Percentiles rank a stretch among this genome's conserved stretches.
Conservation (phyloP, 2,888 invertebrate genomes). For the Andrena flavipes region DNA sequence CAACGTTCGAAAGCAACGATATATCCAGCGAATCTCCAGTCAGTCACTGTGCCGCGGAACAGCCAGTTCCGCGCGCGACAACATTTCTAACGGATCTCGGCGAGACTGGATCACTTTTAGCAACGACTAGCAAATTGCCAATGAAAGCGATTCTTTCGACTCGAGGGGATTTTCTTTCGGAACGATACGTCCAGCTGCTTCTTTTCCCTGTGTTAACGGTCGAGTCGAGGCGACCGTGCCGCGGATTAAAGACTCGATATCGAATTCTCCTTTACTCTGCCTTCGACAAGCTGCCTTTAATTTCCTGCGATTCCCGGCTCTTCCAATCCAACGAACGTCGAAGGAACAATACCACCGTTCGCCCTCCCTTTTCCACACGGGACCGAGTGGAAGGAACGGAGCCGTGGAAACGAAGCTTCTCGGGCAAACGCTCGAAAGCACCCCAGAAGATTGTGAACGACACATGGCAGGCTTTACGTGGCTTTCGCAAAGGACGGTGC, state of each 20-base stretch:
- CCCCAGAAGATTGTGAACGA: slow-evolving; percentile 1
- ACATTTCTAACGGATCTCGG: neutral
- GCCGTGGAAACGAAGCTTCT: slow-evolving; percentile 23
- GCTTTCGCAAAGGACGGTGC: neutral
- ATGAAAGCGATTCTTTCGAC: no score
- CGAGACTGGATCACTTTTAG: neutral
- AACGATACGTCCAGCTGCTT: neutral
- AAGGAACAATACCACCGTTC: slow-evolving; percentile 59
- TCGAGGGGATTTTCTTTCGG: neutral
- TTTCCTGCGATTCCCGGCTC: slow-evolving; percentile 73
- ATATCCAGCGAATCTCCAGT: neutral
- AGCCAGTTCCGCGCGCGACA: neutral
- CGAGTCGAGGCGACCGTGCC: neutral
- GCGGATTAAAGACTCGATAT: slow-evolving; percentile 23
- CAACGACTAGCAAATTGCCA: no score
- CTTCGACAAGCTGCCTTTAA: slow-evolving; percentile 69
- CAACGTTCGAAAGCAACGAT: neutral
- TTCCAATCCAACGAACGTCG: slow-evolving; percentile 67
- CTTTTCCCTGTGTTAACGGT: slow-evolving; percentile 1
- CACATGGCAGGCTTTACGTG: neutral
- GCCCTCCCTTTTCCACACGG: slow-evolving; percentile 29
- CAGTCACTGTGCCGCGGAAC: neutral
- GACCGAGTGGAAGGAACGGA: slow-evolving; percentile 31
- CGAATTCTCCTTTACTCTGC: slow-evolving; percentile 54
- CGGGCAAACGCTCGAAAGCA: neutral